Percentiles rank a stretch among this genome's conserved stretches.
Conservation (phyloP, 2,113 vertebrate species). For the Antechinus flavipes region DNA sequence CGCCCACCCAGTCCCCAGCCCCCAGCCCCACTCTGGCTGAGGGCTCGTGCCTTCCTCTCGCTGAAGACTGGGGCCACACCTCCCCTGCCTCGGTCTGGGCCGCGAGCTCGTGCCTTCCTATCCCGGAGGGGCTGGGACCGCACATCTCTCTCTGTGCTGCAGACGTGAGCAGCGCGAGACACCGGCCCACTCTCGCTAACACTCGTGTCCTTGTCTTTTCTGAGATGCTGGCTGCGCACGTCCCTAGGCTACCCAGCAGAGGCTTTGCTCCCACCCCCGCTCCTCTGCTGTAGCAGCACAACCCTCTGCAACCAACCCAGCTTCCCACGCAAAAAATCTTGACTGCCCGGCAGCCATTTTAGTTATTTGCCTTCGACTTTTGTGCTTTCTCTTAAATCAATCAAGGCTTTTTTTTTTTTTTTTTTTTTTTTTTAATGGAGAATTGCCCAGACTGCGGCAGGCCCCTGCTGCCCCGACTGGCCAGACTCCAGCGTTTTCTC, state of each 20-base stretch:
- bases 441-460: too few relatives aligned
- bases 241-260: background rate
- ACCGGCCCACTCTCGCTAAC: background rate
- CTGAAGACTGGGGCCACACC: too few relatives aligned
- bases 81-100: too few relatives aligned
- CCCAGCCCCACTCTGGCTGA: too few relatives aligned
- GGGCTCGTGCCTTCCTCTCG: too few relatives aligned
- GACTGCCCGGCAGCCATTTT: slow-evolving; percentile 26
- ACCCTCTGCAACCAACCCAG: fast-evolving
- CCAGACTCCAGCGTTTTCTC: background rate
- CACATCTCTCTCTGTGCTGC: background rate
- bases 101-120: too few relatives aligned
- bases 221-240: background rate
- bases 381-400: background rate
- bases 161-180: background rate
- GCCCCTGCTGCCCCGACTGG: background rate
- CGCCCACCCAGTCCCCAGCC: too few relatives aligned
- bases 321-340: background rate
- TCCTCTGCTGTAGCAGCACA: background rate
- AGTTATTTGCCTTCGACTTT: background rate
- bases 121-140: too few relatives aligned
- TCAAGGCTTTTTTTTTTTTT: too few relatives aligned
- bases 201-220: background rate
- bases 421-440: too few relatives aligned
- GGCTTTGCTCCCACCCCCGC: background rate